A percentile compares a stretch with the other conserved stretches of the same genome.
These are phyloP conservation scores for Eledone cirrhosa DNA, from an alignment of 2,888 invertebrate species.

Conservation along the genomic window DNA sequence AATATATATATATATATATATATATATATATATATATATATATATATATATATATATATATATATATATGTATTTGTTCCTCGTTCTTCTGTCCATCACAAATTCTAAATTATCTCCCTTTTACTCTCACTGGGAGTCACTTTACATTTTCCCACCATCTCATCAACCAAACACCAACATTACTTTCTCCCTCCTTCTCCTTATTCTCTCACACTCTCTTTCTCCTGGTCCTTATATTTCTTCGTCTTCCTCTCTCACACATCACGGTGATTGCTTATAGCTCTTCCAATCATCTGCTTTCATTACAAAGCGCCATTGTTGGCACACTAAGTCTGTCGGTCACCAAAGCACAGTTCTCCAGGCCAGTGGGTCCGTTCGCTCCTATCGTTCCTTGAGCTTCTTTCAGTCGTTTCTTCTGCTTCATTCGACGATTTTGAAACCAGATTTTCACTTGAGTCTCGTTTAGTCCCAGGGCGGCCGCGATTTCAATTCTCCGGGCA, in stretches of 20 bases:
- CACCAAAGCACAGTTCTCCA: slow-evolving; percentile 47
- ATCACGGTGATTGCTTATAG: neutral
- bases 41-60: no score
- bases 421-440: slow-evolving; percentile 68
- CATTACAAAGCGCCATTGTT: slow-evolving; percentile 50
- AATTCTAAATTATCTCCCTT: neutral
- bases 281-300: slow-evolving; percentile 42
- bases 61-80: no score
- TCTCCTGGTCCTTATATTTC: neutral
- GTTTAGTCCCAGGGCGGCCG: slow-evolving; percentile 92
- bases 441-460: slow-evolving; percentile 80
- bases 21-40: no score
- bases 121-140: neutral
- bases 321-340: slow-evolving; percentile 51
- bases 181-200: neutral
- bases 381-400: slow-evolving; percentile 49
- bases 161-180: neutral
- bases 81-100: neutral
- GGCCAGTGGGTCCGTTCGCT: slow-evolving; percentile 43
- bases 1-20: no score
- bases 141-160: neutral
- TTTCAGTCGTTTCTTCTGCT: slow-evolving; percentile 66
- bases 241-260: neutral
- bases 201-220: neutral
- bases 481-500: slow-evolving; percentile 96